Percentiles rank a stretch among this genome's conserved stretches.
These are phyloP conservation scores for Schrankia costaestrigalis DNA, from an alignment of 2,888 invertebrate genomes.

Conservation along the genomic window DNA sequence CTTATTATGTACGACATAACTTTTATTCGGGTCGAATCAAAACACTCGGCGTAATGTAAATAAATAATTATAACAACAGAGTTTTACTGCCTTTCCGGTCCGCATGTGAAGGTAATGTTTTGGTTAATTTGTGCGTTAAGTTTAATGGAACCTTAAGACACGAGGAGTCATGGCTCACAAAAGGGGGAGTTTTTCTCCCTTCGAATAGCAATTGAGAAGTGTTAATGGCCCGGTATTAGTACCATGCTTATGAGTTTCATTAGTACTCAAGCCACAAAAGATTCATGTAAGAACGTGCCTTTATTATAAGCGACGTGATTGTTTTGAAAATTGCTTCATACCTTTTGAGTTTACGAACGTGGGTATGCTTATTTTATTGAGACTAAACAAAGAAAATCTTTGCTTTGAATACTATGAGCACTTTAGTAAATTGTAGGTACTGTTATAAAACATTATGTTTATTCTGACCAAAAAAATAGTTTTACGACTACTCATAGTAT, in stretches of 20 bases:
- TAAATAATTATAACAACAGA: conserved; percentile 28
- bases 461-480: no score
- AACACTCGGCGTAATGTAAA: neutral
- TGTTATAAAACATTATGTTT: no score
- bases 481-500: no score
- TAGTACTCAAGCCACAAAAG: conserved; percentile 68
- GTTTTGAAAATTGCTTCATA: conserved; percentile 66
- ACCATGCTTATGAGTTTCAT: conserved; percentile 75
- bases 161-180: conserved; percentile 37
- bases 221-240: conserved; percentile 69
- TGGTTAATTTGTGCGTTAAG: conserved; percentile 61
- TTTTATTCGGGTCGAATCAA: neutral
- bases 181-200: conserved; percentile 61
- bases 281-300: conserved; percentile 73
- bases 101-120: conserved; percentile 37
- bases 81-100: conserved; percentile 20
- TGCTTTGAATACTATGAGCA: no score
- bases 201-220: conserved; percentile 63
- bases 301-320: conserved; percentile 72
- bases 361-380: conserved; percentile 1
- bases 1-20: no score
- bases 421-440: neutral
- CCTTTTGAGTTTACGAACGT: conserved; percentile 22
- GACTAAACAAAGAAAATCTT: no score
- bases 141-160: conserved; percentile 62